These are phyloP conservation scores for Pelobates cultripes DNA, from an alignment of 2,797 vertebrate species.

Conservation along the genomic window DNA sequence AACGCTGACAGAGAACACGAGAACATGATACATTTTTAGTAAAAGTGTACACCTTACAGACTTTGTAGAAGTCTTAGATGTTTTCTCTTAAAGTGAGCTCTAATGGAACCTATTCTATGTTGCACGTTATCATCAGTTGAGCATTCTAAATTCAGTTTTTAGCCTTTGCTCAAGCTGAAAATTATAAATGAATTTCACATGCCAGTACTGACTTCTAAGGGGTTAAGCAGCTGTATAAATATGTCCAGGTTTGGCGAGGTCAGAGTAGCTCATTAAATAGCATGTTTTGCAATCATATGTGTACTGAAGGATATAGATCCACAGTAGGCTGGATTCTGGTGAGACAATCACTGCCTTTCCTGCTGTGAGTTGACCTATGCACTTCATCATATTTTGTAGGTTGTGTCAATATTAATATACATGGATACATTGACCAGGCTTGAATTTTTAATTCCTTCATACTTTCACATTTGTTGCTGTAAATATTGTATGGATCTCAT, in stretches of 20 bases:
- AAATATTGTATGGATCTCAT: no score
- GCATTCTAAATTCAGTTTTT: background rate
- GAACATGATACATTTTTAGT: no score
- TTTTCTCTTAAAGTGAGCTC: no score
- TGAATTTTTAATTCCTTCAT: background rate
- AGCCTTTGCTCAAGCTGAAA: background rate
- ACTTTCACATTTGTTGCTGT: background rate
- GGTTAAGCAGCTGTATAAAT: slow-evolving; percentile 38
- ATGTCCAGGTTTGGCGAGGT: background rate
- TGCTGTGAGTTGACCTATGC: background rate
- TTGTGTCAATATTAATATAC: slow-evolving; percentile 6
- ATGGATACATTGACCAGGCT: background rate
- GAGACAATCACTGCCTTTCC: background rate
- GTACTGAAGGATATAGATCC: slow-evolving; percentile 6
- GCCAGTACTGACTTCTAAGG: background rate
- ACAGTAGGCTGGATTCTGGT: background rate
- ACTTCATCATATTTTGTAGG: background rate
- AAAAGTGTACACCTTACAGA: no score
- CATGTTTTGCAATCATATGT: slow-evolving; percentile 5
- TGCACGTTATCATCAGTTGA: background rate
- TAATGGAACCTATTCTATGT: background rate
- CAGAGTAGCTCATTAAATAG: background rate
- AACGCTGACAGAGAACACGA: no score
- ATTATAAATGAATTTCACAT: background rate
- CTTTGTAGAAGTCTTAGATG: no score